These are phyloP conservation scores for Bungarus multicinctus DNA, from an alignment of 2,113 vertebrate species.

Conservation along the genomic window DNA sequence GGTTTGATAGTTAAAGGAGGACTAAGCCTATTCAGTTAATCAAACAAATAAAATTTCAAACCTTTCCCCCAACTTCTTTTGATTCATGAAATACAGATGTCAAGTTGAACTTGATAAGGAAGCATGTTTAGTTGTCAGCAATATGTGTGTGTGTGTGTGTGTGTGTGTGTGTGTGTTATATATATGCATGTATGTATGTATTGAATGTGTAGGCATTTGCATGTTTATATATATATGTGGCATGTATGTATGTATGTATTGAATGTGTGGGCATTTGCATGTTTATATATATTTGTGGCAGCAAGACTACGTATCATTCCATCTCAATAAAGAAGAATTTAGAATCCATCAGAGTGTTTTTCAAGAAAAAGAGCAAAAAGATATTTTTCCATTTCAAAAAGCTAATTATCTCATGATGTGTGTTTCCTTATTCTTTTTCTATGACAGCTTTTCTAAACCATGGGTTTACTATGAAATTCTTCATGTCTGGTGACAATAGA, in stretches of 20 bases:
- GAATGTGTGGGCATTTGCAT: no score
- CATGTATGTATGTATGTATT: no score
- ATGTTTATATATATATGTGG: no score
- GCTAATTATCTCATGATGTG: not conserved
- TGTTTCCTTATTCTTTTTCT: constrained; percentile 8
- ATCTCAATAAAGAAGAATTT: no score
- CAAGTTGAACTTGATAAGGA: not conserved
- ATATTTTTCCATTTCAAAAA: not conserved
- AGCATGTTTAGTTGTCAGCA: not conserved
- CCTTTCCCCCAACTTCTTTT: not conserved
- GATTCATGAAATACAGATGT: not conserved
- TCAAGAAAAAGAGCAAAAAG: not conserved
- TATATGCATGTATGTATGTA: no score
- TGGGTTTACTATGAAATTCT: not conserved
- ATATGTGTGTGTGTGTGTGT: no score
- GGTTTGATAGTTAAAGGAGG: not conserved
- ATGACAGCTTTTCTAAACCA: not conserved
- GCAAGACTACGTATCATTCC: no score
- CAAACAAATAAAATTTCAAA: not conserved
- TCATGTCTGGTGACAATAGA: not conserved
- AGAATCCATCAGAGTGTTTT: not conserved
- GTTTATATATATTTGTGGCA: no score
- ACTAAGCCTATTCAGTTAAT: no score
- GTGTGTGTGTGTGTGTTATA: no score
- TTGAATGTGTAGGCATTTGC: no score